A percentile compares a stretch with the other conserved stretches of the same genome.
These are phyloP conservation scores for Cyphomyrmex costatus DNA, from an alignment of 1,140 invertebrate genomes.

Conservation along the genomic window DNA sequence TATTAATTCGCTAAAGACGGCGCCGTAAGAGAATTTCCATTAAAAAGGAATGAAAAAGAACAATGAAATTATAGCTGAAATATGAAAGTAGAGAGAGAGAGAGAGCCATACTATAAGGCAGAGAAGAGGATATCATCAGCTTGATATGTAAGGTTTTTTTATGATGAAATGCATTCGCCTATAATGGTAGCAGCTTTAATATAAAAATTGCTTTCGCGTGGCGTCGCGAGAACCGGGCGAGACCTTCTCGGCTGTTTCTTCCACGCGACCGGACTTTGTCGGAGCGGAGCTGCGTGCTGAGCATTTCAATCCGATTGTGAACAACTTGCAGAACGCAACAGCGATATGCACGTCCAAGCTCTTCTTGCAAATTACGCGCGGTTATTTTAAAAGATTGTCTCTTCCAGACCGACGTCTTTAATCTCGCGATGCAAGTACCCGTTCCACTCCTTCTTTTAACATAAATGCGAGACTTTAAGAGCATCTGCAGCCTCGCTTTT, in stretches of 20 bases:
- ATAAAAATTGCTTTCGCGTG: constrained; percentile 55
- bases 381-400: constrained; percentile 77
- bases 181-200: constrained; percentile 56
- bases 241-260: constrained; percentile 37
- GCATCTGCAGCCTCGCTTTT: not conserved
- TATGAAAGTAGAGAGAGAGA: not conserved
- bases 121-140: not conserved
- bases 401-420: constrained; percentile 69
- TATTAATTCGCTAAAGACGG: not conserved
- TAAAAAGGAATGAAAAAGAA: not conserved
- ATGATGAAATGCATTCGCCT: not conserved
- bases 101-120: not conserved
- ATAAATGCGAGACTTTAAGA: constrained; percentile 4
- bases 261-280: constrained; percentile 56
- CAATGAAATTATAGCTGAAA: not conserved
- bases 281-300: constrained; percentile 43
- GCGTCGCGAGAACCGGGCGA: constrained; percentile 29
- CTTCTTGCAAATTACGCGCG: constrained; percentile 67
- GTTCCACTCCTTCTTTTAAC: not conserved
- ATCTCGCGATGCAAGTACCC: constrained; percentile 66
- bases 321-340: constrained; percentile 26
- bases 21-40: not conserved
- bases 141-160: constrained; percentile 38
- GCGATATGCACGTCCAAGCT: constrained; percentile 39
- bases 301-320: constrained; percentile 61